Percentiles rank a stretch among this genome's conserved stretches.
Conservation (phyloP, 2,797 vertebrate species). For the Myotis planiceps region DNA sequence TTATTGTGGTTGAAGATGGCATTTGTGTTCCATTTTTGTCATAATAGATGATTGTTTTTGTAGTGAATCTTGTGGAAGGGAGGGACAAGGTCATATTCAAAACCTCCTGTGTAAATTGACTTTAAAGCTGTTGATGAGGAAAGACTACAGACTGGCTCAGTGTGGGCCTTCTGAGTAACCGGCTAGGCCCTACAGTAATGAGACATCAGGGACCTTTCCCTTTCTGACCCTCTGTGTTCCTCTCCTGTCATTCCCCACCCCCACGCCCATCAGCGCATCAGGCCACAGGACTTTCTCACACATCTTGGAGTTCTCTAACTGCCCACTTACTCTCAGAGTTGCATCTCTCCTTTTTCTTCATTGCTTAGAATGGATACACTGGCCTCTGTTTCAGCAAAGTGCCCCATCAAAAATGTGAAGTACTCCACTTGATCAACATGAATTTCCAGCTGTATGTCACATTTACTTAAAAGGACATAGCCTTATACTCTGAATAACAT, state of each 20-base stretch:
- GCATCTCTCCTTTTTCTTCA: not conserved
- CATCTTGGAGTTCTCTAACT: not conserved
- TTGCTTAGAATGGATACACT: not conserved
- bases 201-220: not conserved
- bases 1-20: not conserved
- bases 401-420: not conserved
- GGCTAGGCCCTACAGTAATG: not conserved
- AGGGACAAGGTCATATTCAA: not conserved
- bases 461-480: constrained; percentile 32
- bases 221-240: not conserved
- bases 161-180: not conserved
- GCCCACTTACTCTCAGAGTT: not conserved
- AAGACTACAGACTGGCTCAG: not conserved
- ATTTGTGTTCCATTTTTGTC: not conserved
- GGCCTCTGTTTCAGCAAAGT: not conserved
- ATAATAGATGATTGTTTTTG: not conserved
- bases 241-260: not conserved
- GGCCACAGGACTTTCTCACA: not conserved
- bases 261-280: fast-evolving
- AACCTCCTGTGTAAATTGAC: not conserved
- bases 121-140: not conserved
- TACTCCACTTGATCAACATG: not conserved
- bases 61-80: not conserved
- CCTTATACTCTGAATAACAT: not conserved
- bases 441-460: not conserved